Evolutionary conservation across 2,888 invertebrate genomes (phyloP), one percentile per base, ranked within the genome.

Genomic region (Thymelicus acteon): DNA sequence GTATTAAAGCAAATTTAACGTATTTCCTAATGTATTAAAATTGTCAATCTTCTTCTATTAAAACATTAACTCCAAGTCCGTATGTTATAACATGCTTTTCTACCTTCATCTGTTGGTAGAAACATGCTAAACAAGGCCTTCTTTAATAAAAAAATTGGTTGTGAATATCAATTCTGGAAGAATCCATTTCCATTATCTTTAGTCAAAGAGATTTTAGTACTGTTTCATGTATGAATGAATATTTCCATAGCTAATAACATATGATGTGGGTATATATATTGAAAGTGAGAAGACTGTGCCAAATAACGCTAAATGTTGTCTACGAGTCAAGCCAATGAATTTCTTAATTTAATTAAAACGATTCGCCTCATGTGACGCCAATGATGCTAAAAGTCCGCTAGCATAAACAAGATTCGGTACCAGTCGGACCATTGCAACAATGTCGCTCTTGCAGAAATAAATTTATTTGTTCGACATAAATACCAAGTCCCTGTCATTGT

Each of bases 321-420:
- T 77, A 78, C 80, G 79, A 82, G 78, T 74, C 57, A 8, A 75
- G 76, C 76, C 83, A 80, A 89, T 89, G 88, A 89, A 88, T 80
- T 85, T 82, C 80, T 83, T 85, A 87, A 90, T 90, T 90, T 88
- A 89, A 90, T 89, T 87, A 80, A 87, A 88, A 79, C 78, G 80
- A 83, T 82, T 80, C 80, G 80, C 75, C 72, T 77, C 72, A 63
- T 78, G 77, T 77, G 76, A 78, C 76, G 75, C 71, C 74, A 73
- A 74, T 75, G 77, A 72, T 75, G 72, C 74, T 76, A 76, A 83
- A 84, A 84, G 60, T 64, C 69, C 44, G 58, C 24, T 37, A 37
- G 40, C 63, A 69, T 62, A 61, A 85, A 85, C 79, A 80, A 79
- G 78, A 82, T 79, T 77, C 39, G 57, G 67, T 48, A 72, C 74